A percentile compares a stretch with the other conserved stretches of the same genome.
Conservation (phyloP, 2,113 vertebrate genomes). For the Callithrix jacchus region DNA sequence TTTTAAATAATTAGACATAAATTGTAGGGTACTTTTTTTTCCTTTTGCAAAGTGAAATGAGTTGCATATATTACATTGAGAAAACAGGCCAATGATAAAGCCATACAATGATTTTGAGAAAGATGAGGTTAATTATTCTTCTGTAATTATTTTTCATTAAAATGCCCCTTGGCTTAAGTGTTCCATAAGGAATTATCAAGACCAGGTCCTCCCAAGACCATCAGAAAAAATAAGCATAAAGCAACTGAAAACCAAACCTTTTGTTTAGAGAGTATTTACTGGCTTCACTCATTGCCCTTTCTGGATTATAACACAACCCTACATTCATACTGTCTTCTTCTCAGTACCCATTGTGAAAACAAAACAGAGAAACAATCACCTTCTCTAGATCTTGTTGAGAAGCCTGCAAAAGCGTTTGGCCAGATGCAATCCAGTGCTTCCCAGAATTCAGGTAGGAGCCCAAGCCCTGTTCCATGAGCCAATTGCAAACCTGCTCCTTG, state of each 20-base stretch:
- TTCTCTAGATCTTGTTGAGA: slow-evolving; percentile 97
- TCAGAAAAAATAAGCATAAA: not conserved
- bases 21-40: not conserved
- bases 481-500: slow-evolving; percentile 95
- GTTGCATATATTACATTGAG: not conserved
- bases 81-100: not conserved
- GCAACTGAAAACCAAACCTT: not conserved
- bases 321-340: not conserved
- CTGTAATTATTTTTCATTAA: slow-evolving; percentile 15
- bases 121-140: not conserved
- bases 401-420: slow-evolving; percentile 96
- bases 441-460: slow-evolving; percentile 91
- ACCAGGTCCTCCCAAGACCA: not conserved
- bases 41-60: not conserved
- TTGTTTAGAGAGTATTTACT: not conserved
- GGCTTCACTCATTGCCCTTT: not conserved
- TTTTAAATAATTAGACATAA: not conserved
- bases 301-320: not conserved
- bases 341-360: not conserved
- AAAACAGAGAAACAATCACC: slow-evolving; percentile 81
- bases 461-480: slow-evolving; percentile 96
- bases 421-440: slow-evolving; percentile 94
- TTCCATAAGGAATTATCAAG: not conserved
- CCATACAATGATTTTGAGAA: not conserved
- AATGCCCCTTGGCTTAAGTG: not conserved